phyloP scores from a whole-genome alignment of 2,113 vertebrate genomes.

The Caracal caracal region DNA sequence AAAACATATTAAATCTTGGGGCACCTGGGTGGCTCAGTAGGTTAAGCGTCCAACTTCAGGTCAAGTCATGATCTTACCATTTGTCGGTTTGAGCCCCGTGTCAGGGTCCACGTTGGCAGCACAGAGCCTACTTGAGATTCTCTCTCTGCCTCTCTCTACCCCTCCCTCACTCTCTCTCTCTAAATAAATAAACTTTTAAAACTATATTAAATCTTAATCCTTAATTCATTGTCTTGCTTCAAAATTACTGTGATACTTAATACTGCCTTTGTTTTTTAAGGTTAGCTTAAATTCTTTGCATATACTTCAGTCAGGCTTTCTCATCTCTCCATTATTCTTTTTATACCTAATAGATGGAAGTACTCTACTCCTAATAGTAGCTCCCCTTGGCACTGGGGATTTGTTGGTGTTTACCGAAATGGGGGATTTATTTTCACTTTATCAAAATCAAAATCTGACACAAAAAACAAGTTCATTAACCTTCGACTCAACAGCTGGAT shows the following conservation, averaged over 20 bases:
- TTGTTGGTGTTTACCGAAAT: constrained; percentile 71
- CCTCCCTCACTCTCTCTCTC: no score
- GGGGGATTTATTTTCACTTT: constrained; percentile 83
- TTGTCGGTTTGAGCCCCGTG: no score
- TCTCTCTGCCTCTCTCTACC: no score
- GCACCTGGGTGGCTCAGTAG: no score
- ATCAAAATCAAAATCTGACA: constrained; percentile 77
- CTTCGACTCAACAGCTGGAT: constrained; percentile 83
- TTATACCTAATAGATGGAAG: constrained; percentile 77
- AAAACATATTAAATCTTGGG: not conserved
- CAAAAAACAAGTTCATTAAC: constrained; percentile 65
- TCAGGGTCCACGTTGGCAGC: no score
- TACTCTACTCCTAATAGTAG: constrained; percentile 20
- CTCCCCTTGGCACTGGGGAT: constrained; percentile 79
- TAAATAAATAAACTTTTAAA: not conserved
- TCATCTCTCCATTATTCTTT: constrained; percentile 30
- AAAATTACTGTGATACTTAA: constrained; percentile 19
- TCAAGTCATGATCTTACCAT: no score
- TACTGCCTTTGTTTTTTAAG: not conserved
- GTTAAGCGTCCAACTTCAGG: no score
- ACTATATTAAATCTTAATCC: not conserved
- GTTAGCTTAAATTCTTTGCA: constrained; percentile 41
- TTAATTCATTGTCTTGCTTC: not conserved
- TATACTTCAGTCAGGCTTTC: constrained; percentile 13
- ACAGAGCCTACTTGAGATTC: no score